A percentile compares a stretch with the other conserved stretches of the same genome.
phyloP scores from a whole-genome alignment of 2,113 vertebrate genomes.

The Hystrix cristata region DNA sequence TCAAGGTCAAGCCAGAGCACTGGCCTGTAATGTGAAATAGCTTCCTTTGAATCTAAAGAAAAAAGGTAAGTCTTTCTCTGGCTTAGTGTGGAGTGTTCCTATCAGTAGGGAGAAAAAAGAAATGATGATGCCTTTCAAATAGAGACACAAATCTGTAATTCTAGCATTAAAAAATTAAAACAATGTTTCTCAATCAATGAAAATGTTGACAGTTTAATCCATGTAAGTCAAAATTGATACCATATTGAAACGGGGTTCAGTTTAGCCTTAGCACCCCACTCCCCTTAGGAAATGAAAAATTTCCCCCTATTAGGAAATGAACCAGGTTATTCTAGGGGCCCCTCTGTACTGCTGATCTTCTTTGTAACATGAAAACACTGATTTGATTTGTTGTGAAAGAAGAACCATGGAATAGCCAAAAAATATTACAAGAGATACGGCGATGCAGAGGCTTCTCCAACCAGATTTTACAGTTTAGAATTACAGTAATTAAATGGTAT shows the following conservation, averaged over 20 bases:
- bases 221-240: background rate
- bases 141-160: background rate
- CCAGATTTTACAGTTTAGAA: background rate
- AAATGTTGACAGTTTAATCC: background rate
- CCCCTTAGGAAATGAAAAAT: too few relatives aligned
- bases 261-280: background rate
- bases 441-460: background rate
- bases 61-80: background rate
- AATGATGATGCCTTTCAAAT: background rate
- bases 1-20: constrained; percentile 44
- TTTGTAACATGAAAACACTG: background rate
- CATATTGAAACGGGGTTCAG: background rate
- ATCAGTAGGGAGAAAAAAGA: background rate
- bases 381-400: background rate
- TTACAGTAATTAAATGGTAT: too few relatives aligned
- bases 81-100: background rate
- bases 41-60: background rate
- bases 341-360: background rate
- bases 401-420: background rate
- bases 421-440: background rate
- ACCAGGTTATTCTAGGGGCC: accelerated
- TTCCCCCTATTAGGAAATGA: accelerated
- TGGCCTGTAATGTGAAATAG: background rate
- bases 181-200: background rate
- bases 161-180: background rate